Percentiles rank a stretch among this genome's conserved stretches.
Evolutionary conservation across 2,888 invertebrate genomes (phyloP).

Genomic region (Mesochorus sp.): DNA sequence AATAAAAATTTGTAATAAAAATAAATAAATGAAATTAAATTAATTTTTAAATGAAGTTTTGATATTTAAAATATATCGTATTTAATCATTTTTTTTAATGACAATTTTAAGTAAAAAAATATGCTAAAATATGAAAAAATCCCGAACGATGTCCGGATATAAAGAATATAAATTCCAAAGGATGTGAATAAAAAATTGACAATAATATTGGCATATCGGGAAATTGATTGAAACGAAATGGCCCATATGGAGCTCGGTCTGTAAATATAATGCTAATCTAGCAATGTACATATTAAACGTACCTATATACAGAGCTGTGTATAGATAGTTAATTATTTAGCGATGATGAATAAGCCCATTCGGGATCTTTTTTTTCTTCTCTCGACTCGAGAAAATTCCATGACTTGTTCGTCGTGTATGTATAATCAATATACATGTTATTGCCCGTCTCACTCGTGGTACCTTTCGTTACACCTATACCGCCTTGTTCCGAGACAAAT

Average conservation of each 20-base stretch:
- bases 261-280: constrained; percentile 22
- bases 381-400: constrained; percentile 18
- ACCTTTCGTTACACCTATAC: constrained; percentile 11
- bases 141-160: no score
- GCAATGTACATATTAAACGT: constrained; percentile 16
- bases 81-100: no score
- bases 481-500: constrained; percentile 17
- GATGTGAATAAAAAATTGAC: no score
- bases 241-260: not conserved
- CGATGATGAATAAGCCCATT: constrained; percentile 40
- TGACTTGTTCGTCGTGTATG: not conserved
- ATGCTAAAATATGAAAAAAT: no score
- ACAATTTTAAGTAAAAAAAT: no score
- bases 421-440: not conserved
- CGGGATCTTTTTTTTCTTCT: constrained; percentile 3
- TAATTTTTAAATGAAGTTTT: no score
- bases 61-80: no score
- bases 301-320: constrained; percentile 15
- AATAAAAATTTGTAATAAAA: no score
- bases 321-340: constrained; percentile 32
- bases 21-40: no score
- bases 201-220: not conserved
- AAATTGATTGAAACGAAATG: not conserved
- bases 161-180: no score
- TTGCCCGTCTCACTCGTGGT: not conserved